A percentile compares a stretch with the other conserved stretches of the same genome.
phyloP scores from a whole-genome alignment of 2,888 invertebrate genomes.

The Ischnus inquisitorius region DNA sequence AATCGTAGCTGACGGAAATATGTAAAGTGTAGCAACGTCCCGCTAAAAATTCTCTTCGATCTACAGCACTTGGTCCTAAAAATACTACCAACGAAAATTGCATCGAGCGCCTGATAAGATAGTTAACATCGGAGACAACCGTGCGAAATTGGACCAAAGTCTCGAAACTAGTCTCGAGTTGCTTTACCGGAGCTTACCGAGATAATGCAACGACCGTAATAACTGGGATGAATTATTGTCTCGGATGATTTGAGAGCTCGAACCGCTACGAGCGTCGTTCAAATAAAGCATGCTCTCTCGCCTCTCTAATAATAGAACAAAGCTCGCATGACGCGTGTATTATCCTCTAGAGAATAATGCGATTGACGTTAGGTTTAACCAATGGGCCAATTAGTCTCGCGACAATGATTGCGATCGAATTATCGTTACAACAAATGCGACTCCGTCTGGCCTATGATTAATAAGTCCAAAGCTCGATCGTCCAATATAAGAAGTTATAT shows the following conservation, averaged over 20 bases:
- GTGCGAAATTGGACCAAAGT: background rate
- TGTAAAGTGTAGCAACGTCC: background rate
- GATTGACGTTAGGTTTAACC: background rate
- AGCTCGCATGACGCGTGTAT: background rate
- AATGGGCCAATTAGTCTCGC: constrained; percentile 3
- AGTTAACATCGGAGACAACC: too few relatives aligned
- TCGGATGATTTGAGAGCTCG: background rate
- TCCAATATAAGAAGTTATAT: background rate
- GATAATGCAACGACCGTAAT: background rate
- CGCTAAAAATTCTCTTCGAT: constrained; percentile 12
- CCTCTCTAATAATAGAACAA: background rate
- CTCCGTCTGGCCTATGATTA: background rate
- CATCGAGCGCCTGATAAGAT: too few relatives aligned
- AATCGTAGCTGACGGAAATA: constrained; percentile 3
- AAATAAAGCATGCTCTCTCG: background rate
- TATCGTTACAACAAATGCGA: background rate
- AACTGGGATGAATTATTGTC: background rate
- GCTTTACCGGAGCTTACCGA: background rate
- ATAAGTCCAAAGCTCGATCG: background rate
- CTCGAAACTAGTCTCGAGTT: background rate
- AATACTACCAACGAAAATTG: background rate
- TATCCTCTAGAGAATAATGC: background rate
- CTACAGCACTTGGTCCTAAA: background rate
- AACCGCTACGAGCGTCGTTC: background rate
- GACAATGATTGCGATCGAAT: constrained; percentile 11